Percentiles rank a stretch among this genome's conserved stretches.
These are phyloP conservation scores for Barbus barbus DNA, from an alignment of 2,113 vertebrate species.

Conservation along the genomic window DNA sequence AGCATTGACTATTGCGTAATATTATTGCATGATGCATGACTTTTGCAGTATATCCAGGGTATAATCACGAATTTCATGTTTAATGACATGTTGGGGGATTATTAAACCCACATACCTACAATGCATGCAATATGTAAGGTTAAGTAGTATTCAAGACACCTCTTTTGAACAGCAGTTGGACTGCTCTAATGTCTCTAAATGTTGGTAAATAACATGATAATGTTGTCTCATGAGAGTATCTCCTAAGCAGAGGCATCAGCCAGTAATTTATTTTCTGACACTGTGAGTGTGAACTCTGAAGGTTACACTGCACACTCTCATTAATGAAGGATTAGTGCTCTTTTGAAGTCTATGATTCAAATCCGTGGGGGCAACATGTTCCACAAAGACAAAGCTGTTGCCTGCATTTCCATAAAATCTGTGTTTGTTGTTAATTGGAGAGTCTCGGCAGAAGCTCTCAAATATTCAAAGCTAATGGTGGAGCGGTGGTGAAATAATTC, in stretches of 20 bases:
- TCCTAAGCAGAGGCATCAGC: background rate
- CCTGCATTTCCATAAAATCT: conserved; percentile 19
- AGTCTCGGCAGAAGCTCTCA: conserved; percentile 7
- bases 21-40: background rate
- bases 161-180: background rate
- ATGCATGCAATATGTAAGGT: background rate
- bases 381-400: conserved; percentile 20
- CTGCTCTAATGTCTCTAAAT: background rate
- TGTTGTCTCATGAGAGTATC: background rate
- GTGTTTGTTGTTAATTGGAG: conserved; percentile 22
- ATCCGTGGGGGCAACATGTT: conserved; percentile 16
- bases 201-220: background rate
- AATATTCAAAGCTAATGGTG: conserved; percentile 18
- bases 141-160: background rate
- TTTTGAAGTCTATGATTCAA: conserved; percentile 37
- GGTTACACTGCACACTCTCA: conserved; percentile 18
- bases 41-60: background rate
- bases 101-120: background rate
- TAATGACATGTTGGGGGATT: background rate
- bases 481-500: background rate
- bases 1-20: background rate
- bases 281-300: conserved; percentile 14
- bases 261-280: conserved; percentile 3
- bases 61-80: background rate
- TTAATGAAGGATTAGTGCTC: conserved; percentile 21